Conservation (phyloP, 92 coral and sea anemone species). For the Ricordea florida region DNA sequence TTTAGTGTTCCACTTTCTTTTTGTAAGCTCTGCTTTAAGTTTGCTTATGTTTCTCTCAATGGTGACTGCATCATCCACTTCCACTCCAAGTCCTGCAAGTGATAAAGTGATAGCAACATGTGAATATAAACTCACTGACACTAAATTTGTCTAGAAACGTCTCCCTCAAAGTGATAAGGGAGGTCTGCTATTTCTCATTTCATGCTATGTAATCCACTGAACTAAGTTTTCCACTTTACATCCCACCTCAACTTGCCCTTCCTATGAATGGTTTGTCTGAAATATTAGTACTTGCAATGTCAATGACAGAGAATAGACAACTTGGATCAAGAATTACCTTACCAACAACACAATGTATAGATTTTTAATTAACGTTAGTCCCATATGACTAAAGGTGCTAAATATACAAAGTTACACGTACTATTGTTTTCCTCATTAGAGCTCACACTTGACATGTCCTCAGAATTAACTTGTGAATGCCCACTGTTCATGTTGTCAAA, state of each 20-base stretch:
- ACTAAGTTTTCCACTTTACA: background rate
- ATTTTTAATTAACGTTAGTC: background rate
- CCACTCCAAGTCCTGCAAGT: background rate
- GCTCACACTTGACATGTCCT: background rate
- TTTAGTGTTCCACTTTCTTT: slow-evolving; percentile 6
- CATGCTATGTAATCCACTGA: slow-evolving; percentile 1
- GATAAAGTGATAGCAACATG: background rate
- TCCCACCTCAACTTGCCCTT: slow-evolving; percentile 6
- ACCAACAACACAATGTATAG: background rate
- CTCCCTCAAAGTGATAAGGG: background rate
- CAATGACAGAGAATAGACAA: slow-evolving; percentile 10
- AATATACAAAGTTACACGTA: background rate
- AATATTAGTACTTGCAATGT: background rate
- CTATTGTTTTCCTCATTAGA: background rate
- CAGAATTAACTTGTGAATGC: background rate
- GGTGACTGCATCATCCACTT: background rate
- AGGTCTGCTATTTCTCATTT: background rate
- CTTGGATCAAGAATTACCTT: slow-evolving; percentile 7
- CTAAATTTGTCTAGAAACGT: background rate
- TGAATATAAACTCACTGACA: background rate
- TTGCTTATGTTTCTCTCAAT: background rate
- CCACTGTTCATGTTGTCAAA: slow-evolving; percentile 11
- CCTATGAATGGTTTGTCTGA: background rate
- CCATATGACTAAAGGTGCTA: background rate
- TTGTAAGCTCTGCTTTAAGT: slow-evolving; percentile 7